These are phyloP conservation scores for Vireo altiloquus DNA, from an alignment of 2,113 vertebrate genomes.

Conservation along the genomic window DNA sequence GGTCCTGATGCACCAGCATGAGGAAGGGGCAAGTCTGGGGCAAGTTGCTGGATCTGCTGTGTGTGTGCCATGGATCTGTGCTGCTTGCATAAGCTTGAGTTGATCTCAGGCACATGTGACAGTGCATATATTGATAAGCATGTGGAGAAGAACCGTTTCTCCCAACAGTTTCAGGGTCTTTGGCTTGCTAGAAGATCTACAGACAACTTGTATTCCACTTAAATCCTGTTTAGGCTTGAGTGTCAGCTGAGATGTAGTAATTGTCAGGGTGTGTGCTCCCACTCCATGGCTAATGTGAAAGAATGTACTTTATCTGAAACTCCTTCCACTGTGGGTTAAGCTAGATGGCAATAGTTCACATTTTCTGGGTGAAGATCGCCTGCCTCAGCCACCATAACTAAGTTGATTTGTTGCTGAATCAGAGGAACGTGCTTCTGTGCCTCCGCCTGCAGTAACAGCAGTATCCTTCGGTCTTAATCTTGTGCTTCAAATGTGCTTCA, in stretches of 20 bases:
- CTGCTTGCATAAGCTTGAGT: neutral
- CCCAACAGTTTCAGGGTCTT: neutral
- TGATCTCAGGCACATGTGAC: neutral
- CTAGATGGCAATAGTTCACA: neutral
- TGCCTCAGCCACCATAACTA: constrained; percentile 3
- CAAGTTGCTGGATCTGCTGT: neutral
- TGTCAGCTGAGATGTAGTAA: neutral
- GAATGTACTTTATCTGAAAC: neutral
- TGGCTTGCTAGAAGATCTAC: neutral
- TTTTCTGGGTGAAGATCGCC: neutral
- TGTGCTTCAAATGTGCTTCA: neutral
- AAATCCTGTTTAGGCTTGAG: neutral
- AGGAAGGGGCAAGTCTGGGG: neutral
- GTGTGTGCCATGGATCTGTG: neutral
- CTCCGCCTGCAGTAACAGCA: neutral
- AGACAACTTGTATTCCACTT: neutral
- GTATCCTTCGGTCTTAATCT: neutral
- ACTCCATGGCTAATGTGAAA: neutral
- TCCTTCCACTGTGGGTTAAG: neutral
- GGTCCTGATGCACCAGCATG: neutral
- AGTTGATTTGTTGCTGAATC: neutral
- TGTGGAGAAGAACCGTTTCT: neutral
- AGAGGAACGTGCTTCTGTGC: neutral
- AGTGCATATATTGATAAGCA: neutral
- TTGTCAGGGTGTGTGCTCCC: neutral